Conservation (phyloP, 1,140 invertebrate genomes). For the Plutomurus gul region DNA sequence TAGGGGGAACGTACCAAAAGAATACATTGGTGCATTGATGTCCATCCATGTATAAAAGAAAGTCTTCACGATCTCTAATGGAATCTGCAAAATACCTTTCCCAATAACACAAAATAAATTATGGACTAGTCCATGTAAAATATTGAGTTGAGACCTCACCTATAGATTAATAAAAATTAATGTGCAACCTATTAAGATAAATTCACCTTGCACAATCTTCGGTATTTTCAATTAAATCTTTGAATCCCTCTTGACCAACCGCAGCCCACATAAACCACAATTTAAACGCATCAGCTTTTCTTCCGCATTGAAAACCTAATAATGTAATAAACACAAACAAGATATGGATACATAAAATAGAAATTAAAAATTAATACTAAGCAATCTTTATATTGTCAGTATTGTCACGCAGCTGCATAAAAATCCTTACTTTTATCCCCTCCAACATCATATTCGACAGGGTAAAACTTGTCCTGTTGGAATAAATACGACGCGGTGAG, state of each 20-base stretch:
- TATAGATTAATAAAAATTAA: not conserved
- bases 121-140: too few relatives aligned
- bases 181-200: not conserved
- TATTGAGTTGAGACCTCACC: not conserved
- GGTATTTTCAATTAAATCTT: slow-evolving; percentile 66
- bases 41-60: slow-evolving; percentile 65
- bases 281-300: slow-evolving; percentile 91
- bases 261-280: slow-evolving; percentile 92
- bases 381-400: too few relatives aligned
- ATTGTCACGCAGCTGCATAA: too few relatives aligned
- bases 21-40: slow-evolving; percentile 77
- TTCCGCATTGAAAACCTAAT: slow-evolving; percentile 77
- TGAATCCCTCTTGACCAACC: slow-evolving; percentile 67
- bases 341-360: too few relatives aligned
- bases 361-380: too few relatives aligned
- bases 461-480: slow-evolving; percentile 92
- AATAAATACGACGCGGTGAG: slow-evolving; percentile 84
- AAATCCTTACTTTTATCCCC: slow-evolving; percentile 83
- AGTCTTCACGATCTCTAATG: slow-evolving; percentile 60
- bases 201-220: slow-evolving; percentile 64
- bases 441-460: slow-evolving; percentile 84
- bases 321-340: not conserved
- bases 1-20: slow-evolving; percentile 88
- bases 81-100: not conserved
- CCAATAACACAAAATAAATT: too few relatives aligned